Evolutionary conservation across 2,888 invertebrate genomes (phyloP).

Genomic region (Cinara cedri): DNA sequence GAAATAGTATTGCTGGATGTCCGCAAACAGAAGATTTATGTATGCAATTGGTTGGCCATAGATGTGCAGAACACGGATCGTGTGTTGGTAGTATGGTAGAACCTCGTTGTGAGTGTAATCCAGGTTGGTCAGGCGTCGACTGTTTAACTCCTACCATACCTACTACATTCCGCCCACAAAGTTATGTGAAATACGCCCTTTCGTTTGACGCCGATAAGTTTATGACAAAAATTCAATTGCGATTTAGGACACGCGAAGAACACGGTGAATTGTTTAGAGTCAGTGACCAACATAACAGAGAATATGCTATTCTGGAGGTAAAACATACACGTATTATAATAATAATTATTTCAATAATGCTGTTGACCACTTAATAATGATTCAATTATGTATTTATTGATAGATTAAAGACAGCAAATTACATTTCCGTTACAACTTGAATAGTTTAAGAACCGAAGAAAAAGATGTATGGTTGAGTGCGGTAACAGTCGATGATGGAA

Average conservation of each 20-base stretch:
- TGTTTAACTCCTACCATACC: constrained; percentile 86
- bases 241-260: constrained; percentile 91
- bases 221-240: constrained; percentile 88
- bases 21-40: constrained; percentile 92
- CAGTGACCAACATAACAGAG: constrained; percentile 90
- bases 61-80: constrained; percentile 86
- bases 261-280: constrained; percentile 93
- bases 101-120: constrained; percentile 90
- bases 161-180: constrained; percentile 90
- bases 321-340: neutral
- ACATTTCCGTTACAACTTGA: constrained; percentile 91
- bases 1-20: constrained; percentile 88
- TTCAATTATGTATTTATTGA: constrained; percentile 33
- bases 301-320: constrained; percentile 87
- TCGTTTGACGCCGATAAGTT: constrained; percentile 93
- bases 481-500: constrained; percentile 91
- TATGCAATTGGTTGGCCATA: constrained; percentile 80
- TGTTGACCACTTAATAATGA: neutral
- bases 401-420: constrained; percentile 87
- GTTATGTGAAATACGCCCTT: constrained; percentile 95
- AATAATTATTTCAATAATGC: no score
- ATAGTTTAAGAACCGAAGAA: constrained; percentile 84
- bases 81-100: constrained; percentile 90
- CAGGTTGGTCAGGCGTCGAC: constrained; percentile 92
- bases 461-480: constrained; percentile 88